A percentile compares a stretch with the other conserved stretches of the same genome.
These are phyloP conservation scores for Drosophila silvestris DNA, from an alignment of 2,888 invertebrate species.

Conservation along the genomic window DNA sequence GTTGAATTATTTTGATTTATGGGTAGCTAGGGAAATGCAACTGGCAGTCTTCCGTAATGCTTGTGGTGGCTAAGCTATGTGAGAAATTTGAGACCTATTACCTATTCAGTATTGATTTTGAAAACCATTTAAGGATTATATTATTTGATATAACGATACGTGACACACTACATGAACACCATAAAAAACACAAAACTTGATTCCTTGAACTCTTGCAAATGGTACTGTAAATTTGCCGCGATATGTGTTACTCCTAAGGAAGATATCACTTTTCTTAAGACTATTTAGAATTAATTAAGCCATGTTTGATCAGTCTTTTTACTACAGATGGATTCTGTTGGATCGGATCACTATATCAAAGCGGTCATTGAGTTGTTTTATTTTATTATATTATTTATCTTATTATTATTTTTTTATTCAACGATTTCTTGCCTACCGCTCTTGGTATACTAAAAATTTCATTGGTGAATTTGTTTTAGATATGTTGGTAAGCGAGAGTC, in stretches of 20 bases:
- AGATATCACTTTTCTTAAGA: not conserved
- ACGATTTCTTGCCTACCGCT: too few relatives aligned
- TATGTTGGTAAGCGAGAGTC: too few relatives aligned
- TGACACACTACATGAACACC: not conserved
- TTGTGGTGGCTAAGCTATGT: constrained; percentile 39
- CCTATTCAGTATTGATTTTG: not conserved
- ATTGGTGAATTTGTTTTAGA: not conserved
- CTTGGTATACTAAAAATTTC: too few relatives aligned
- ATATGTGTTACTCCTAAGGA: not conserved
- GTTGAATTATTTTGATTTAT: constrained; percentile 59
- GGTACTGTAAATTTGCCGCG: not conserved
- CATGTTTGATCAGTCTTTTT: not conserved
- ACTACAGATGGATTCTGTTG: not conserved
- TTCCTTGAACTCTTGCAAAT: not conserved
- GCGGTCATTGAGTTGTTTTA: not conserved
- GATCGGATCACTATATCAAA: not conserved
- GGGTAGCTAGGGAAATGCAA: constrained; percentile 31
- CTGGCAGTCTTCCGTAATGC: constrained; percentile 16
- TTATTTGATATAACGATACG: not conserved
- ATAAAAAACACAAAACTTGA: not conserved
- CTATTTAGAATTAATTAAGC: not conserved
- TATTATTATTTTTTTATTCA: not conserved
- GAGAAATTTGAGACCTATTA: constrained; percentile 40
- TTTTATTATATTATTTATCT: too few relatives aligned
- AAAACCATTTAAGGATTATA: constrained; percentile 1